Percentiles rank a stretch among this genome's conserved stretches.
These are phyloP conservation scores for Garra rufa DNA, from an alignment of 2,113 vertebrate genomes.

Conservation along the genomic window DNA sequence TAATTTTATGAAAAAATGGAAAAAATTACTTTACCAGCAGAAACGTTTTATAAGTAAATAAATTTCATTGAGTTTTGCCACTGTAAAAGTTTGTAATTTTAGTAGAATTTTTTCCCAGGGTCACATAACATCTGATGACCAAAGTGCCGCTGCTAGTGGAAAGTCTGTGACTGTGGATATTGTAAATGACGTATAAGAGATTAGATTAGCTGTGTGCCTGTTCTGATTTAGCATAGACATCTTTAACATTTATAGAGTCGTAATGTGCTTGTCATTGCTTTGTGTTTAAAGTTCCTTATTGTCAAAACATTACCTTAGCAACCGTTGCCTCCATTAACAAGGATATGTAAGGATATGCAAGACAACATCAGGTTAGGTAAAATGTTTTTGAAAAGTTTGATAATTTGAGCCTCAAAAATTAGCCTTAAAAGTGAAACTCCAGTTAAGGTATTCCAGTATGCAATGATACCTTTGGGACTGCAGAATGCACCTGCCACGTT, in stretches of 20 bases:
- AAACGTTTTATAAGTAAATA: background rate
- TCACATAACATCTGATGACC: background rate
- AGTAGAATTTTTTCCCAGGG: background rate
- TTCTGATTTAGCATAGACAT: background rate
- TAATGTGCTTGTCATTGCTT: background rate
- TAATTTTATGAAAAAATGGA: background rate
- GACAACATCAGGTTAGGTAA: background rate
- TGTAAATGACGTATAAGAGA: background rate
- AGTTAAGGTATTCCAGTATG: background rate
- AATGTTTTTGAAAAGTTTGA: background rate
- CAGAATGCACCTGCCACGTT: background rate
- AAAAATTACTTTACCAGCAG: background rate
- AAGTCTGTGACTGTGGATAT: background rate
- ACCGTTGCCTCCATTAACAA: background rate
- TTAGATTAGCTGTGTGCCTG: background rate
- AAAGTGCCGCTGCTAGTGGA: conserved; percentile 12
- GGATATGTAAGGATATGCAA: background rate
- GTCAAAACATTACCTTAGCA: background rate
- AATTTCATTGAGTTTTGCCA: background rate
- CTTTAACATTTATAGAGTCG: background rate
- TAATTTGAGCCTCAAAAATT: background rate
- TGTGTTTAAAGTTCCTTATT: background rate
- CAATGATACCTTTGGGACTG: background rate
- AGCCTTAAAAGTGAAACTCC: background rate
- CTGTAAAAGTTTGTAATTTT: background rate